These are phyloP conservation scores for Drosophila trichaetosa DNA, from an alignment of 2,888 invertebrate genomes.

Conservation along the genomic window DNA sequence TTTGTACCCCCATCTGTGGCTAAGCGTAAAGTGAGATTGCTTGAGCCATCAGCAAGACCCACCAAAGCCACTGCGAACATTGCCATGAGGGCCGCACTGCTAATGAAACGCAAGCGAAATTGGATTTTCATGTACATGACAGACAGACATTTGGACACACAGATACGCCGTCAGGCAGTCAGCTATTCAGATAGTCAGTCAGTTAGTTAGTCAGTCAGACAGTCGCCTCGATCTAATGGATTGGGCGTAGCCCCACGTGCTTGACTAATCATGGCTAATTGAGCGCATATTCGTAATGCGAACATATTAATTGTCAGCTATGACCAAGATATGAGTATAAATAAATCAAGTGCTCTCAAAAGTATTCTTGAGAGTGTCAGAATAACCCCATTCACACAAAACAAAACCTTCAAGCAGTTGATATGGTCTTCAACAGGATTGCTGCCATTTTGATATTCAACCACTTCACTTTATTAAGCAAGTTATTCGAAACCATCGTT, in stretches of 20 bases:
- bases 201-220: constrained; percentile 25
- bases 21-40: constrained; percentile 62
- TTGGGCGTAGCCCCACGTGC: constrained; percentile 73
- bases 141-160: constrained; percentile 39
- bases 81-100: constrained; percentile 54
- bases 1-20: constrained; percentile 58
- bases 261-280: constrained; percentile 77
- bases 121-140: constrained; percentile 77
- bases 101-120: constrained; percentile 76
- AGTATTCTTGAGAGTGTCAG: constrained; percentile 21
- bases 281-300: constrained; percentile 68
- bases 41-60: constrained; percentile 50
- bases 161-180: neutral
- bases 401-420: constrained; percentile 44
- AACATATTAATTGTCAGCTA: constrained; percentile 67
- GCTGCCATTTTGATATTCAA: constrained; percentile 3
- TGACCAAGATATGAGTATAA: constrained; percentile 38
- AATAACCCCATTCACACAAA: constrained; percentile 11
- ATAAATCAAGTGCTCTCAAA: constrained; percentile 52
- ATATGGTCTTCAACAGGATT: constrained; percentile 35
- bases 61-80: constrained; percentile 22
- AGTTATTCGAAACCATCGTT: neutral
- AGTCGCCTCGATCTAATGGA: constrained; percentile 60
- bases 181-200: constrained; percentile 2
- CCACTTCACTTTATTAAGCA: neutral